Evolutionary conservation across 2,113 vertebrate genomes (phyloP), one percentile per base, ranked within the genome.

Genomic region (Zapus hudsonius): DNA sequence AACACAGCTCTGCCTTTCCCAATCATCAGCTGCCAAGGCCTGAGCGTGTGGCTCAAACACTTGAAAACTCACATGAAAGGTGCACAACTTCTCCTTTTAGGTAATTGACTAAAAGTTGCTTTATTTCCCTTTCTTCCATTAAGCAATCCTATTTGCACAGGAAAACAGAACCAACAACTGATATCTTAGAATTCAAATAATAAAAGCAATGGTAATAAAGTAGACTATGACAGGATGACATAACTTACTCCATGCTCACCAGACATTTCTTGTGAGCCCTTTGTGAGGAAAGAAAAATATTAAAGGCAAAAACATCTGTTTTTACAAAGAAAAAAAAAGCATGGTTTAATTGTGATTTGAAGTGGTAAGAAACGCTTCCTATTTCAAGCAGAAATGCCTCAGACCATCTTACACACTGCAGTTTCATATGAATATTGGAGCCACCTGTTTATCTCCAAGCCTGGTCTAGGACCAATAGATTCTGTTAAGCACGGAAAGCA

Each of bases 41-140:
- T 29, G 36, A 64, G 31, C 16, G 13, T 5, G 7, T 13, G 13
- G 85, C 91, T 91, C 63, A 92, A 94, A 89, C 57, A 75, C 0
- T 0, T 25, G 81, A 90, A 23, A 17, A 55, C 17, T 63, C 92
- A 69, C 36, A 27, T 13, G 86, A 90, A 91, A 92, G 70, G 36
- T 87, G 27, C 80, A 79, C 81, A 87, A 64, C 80, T 85, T 75
- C 61, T 91, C 92, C 69, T 96, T 97, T 97, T 80, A 57, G 40
- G 84, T 96, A 89, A 25, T 13, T 55, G 85, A 66, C 29, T 92
- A 90, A 95, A 92, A 95, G 78, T 64, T 86, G 20, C 78, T 61
- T 42, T 33, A n/a, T 67, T 97, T 59, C 83, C 88, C 75, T 93
- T 91, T 89, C 80, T 94, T 69, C 79, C 87, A 3, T 47, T 93